Conservation (phyloP, 2,113 vertebrate species). For the Tyto alba region DNA sequence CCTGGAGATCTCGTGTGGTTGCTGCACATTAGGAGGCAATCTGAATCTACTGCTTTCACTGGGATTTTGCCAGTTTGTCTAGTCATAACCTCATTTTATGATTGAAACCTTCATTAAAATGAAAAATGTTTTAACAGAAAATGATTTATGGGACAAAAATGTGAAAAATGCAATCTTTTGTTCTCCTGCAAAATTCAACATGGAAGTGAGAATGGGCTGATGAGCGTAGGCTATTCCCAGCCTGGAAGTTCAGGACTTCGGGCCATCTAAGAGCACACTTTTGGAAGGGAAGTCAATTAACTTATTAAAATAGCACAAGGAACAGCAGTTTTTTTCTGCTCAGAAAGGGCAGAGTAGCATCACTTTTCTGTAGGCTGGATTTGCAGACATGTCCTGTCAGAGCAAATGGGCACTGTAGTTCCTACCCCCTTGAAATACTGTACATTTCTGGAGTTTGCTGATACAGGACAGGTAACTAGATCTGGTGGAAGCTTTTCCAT, state of each 20-base stretch:
- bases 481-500: not conserved
- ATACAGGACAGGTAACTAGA: not conserved
- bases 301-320: not conserved
- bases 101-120: not conserved
- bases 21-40: not conserved
- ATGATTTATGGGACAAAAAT: not conserved
- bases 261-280: not conserved
- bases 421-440: not conserved
- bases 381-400: not conserved
- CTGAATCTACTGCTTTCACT: not conserved
- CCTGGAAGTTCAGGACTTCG: not conserved
- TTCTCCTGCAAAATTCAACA: not conserved
- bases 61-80: slow-evolving; percentile 6
- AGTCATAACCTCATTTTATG: not conserved
- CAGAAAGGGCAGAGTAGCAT: not conserved
- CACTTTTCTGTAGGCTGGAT: not conserved
- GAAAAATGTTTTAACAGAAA: not conserved
- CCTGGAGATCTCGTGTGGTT: not conserved
- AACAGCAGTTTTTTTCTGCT: not conserved
- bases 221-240: not conserved
- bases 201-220: not conserved
- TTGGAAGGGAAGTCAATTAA: not conserved
- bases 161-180: not conserved
- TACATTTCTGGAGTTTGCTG: not conserved
- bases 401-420: not conserved